Percentiles rank a stretch among this genome's conserved stretches.
Conservation (phyloP, 2,113 vertebrate genomes). For the Trichechus manatus region DNA sequence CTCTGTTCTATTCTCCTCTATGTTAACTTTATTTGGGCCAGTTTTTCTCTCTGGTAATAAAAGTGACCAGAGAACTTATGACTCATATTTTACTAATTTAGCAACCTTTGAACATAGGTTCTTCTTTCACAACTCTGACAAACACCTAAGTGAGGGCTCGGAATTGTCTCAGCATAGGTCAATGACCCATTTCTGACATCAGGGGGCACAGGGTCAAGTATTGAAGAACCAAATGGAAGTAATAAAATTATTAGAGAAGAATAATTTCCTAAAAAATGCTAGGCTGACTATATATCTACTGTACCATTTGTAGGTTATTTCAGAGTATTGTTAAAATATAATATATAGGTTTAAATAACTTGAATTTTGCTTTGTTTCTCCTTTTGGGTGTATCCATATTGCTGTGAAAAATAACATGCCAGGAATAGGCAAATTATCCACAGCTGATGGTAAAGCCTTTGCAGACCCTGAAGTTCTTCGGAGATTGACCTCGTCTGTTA, state of each 20-base stretch:
- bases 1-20: neutral
- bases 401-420: conserved; percentile 73
- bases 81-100: conserved; percentile 44
- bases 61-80: conserved; percentile 12
- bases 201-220: neutral
- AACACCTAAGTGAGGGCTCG: neutral
- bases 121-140: conserved; percentile 6
- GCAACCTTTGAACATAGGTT: conserved; percentile 50
- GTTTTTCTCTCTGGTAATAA: conserved; percentile 41
- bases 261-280: conserved; percentile 19
- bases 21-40: conserved; percentile 52
- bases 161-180: neutral
- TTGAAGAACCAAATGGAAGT: neutral
- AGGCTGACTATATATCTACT: neutral
- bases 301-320: conserved; percentile 17
- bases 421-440: conserved; percentile 99
- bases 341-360: conserved; percentile 62
- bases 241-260: conserved; percentile 48
- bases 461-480: conserved; percentile 99
- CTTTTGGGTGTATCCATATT: conserved; percentile 72
- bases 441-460: conserved; percentile 99
- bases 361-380: conserved; percentile 75
- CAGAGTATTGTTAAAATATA: neutral
- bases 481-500: conserved; percentile 98
- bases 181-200: neutral